A percentile compares a stretch with the other conserved stretches of the same genome.
Evolutionary conservation across 2,113 vertebrate genomes (phyloP).

Genomic region (Dipodomys ordii): DNA sequence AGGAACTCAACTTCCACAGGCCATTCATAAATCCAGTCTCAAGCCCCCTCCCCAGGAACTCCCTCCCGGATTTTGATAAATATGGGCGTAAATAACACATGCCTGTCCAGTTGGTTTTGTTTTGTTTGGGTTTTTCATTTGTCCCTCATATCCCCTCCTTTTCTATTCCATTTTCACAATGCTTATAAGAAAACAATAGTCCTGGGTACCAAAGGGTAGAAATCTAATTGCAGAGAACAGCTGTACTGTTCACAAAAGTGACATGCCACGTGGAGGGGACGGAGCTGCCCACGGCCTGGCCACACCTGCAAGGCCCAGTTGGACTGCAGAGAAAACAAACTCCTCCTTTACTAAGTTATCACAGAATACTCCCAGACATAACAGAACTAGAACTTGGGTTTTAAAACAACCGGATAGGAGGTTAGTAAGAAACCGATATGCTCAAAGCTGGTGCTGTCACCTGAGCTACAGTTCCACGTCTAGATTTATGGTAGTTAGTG

Average conservation of each 20-base stretch:
- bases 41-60: conserved; percentile 40
- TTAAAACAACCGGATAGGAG: not conserved
- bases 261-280: not conserved
- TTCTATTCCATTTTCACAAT: conserved; percentile 73
- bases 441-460: too few species aligned
- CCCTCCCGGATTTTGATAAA: conserved; percentile 60
- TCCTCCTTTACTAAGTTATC: not conserved
- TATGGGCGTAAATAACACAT: conserved; percentile 68
- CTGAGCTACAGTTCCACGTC: too few species aligned
- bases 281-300: not conserved
- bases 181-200: conserved; percentile 83
- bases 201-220: conserved; percentile 22
- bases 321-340: not conserved
- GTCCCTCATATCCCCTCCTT: conserved; percentile 40
- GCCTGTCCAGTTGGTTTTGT: conserved; percentile 51
- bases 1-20: conserved; percentile 60
- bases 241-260: conserved; percentile 22
- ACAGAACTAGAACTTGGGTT: not conserved
- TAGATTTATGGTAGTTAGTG: too few species aligned
- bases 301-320: not conserved
- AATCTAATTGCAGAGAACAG: conserved; percentile 77
- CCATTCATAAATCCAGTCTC: conserved; percentile 84
- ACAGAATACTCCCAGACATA: accelerated
- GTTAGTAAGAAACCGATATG: accelerated
- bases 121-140: conserved; percentile 67